phyloP scores from a whole-genome alignment of 2,888 invertebrate genomes.

The Polyommatus icarus region DNA sequence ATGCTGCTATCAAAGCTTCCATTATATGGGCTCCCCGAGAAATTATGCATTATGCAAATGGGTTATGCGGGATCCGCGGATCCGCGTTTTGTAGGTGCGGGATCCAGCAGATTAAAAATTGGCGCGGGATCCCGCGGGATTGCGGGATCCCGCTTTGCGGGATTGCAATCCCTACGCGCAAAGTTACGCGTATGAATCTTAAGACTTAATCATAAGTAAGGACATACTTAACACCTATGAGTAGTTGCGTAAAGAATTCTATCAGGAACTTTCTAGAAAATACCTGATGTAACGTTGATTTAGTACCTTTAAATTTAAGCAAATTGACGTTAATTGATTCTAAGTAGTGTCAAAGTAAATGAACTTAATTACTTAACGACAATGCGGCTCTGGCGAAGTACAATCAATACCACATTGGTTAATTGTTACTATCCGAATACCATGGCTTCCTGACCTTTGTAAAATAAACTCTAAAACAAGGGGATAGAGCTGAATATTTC shows the following conservation, averaged over 20 bases:
- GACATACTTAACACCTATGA: too few relatives aligned
- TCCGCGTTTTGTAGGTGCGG: too few relatives aligned
- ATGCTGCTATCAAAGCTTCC: too few relatives aligned
- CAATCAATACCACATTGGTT: constrained; percentile 37
- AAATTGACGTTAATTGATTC: neutral
- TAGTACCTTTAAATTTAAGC: neutral
- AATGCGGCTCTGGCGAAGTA: constrained; percentile 32
- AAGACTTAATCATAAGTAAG: too few relatives aligned
- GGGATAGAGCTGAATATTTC: neutral
- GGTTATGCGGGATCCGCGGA: too few relatives aligned
- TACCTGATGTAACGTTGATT: neutral
- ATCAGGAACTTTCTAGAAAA: neutral
- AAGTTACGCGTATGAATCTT: too few relatives aligned
- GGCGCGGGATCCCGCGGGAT: too few relatives aligned
- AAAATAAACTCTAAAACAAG: neutral
- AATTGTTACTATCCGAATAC: constrained; percentile 40
- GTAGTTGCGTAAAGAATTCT: neutral
- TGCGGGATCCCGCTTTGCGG: too few relatives aligned
- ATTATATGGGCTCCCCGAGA: too few relatives aligned
- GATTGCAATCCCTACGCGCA: too few relatives aligned
- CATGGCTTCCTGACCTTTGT: neutral
- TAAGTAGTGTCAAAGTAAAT: constrained; percentile 17
- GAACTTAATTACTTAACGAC: constrained; percentile 26
- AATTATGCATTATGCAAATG: too few relatives aligned
- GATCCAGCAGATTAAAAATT: too few relatives aligned